phyloP scores from a whole-genome alignment of 2,888 invertebrate genomes.

The Pimpla rufipes region DNA sequence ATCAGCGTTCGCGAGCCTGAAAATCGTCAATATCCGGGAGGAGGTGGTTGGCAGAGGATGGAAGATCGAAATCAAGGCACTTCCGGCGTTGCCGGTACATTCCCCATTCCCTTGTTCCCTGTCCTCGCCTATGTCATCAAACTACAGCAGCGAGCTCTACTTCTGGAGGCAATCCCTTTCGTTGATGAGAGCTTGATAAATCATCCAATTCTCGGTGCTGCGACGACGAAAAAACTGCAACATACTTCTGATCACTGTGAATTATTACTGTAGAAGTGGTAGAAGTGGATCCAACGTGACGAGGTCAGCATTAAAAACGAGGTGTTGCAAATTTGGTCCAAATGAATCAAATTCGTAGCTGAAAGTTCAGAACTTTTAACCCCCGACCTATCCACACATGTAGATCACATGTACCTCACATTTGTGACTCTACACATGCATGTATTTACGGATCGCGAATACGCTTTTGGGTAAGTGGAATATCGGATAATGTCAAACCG shows the following conservation, averaged over 20 bases:
- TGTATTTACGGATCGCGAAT: conserved; percentile 13
- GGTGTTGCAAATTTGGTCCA: not conserved
- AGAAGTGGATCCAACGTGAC: not conserved
- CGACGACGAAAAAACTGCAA: not conserved
- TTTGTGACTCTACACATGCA: not conserved
- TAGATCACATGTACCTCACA: not conserved
- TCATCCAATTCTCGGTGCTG: conserved; percentile 33
- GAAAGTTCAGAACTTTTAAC: not conserved
- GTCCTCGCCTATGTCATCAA: conserved; percentile 27
- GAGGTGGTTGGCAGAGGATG: conserved; percentile 43
- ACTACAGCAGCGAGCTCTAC: conserved; percentile 29
- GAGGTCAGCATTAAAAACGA: not conserved
- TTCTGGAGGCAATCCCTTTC: conserved; percentile 33
- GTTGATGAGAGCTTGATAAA: conserved; percentile 35
- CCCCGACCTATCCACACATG: not conserved
- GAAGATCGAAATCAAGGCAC: conserved; percentile 66
- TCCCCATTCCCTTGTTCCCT: conserved; percentile 19
- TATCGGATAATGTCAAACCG: conserved; percentile 7
- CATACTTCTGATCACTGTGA: conserved; percentile 5
- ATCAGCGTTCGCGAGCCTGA: conserved; percentile 64
- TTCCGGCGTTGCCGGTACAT: conserved; percentile 56
- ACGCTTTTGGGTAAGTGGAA: conserved; percentile 7
- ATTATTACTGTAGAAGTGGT: not conserved
- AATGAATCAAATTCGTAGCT: not conserved
- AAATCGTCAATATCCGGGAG: conserved; percentile 73